These are phyloP conservation scores for Gastrophryne carolinensis DNA, from an alignment of 2,797 vertebrate species.

Conservation along the genomic window DNA sequence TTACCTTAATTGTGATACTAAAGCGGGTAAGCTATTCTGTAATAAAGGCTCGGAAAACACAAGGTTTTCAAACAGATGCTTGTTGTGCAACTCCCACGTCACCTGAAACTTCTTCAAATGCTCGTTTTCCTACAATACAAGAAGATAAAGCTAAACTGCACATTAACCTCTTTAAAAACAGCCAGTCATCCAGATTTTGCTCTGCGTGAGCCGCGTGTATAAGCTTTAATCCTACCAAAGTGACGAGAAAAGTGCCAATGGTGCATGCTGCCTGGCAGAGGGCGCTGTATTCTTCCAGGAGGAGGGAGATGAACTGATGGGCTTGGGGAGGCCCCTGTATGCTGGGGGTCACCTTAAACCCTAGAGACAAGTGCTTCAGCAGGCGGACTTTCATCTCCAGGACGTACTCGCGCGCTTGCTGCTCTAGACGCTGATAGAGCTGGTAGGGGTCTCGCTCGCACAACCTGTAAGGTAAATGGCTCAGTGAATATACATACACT, in stretches of 20 bases:
- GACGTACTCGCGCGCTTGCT: constrained; percentile 93
- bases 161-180: constrained; percentile 5
- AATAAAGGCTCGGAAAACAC: constrained; percentile 95
- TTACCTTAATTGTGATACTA: constrained; percentile 94
- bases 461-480: constrained; percentile 70
- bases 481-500: too few species aligned
- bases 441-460: constrained; percentile 97
- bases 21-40: constrained; percentile 87
- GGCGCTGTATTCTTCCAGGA: constrained; percentile 91
- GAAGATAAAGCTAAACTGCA: background rate
- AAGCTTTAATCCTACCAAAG: constrained; percentile 80
- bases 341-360: constrained; percentile 74
- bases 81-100: constrained; percentile 97
- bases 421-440: constrained; percentile 95
- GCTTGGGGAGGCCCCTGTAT: constrained; percentile 89
- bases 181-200: background rate
- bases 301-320: constrained; percentile 91
- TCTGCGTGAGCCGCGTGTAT: background rate
- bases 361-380: constrained; percentile 85
- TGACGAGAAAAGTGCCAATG: constrained; percentile 94
- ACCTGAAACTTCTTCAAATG: constrained; percentile 97
- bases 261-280: constrained; percentile 95
- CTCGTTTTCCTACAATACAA: constrained; percentile 82
- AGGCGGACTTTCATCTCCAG: constrained; percentile 96
- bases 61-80: constrained; percentile 96